A percentile compares a stretch with the other conserved stretches of the same genome.
These are phyloP conservation scores for Oscheius sp. DNA, from an alignment of 2,888 invertebrate species.

Conservation along the genomic window DNA sequence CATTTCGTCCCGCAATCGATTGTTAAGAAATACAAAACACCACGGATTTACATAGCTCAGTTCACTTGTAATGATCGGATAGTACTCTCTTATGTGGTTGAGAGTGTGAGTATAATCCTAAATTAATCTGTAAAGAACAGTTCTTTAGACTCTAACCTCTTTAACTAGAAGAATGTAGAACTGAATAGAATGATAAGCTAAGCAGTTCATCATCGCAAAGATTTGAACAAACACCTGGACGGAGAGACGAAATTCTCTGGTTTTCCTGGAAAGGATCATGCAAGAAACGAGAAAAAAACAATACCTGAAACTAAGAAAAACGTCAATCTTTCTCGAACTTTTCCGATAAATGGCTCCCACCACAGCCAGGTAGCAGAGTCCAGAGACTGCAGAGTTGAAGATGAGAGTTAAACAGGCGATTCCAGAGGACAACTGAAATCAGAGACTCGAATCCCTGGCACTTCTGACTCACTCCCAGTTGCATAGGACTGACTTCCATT, in stretches of 20 bases:
- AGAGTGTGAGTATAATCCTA: slow-evolving; percentile 11
- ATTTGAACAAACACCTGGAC: slow-evolving; percentile 21
- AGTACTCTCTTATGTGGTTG: slow-evolving; percentile 3
- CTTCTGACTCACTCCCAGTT: slow-evolving; percentile 18
- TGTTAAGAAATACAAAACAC: slow-evolving; percentile 7
- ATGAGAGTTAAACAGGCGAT: slow-evolving; percentile 12
- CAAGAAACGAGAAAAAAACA: not conserved
- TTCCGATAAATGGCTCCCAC: slow-evolving; percentile 14
- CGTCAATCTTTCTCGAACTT: slow-evolving; percentile 17
- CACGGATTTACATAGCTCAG: slow-evolving; percentile 23
- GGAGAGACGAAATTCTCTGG: slow-evolving; percentile 29
- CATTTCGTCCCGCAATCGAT: slow-evolving; percentile 4
- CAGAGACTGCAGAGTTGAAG: slow-evolving; percentile 5
- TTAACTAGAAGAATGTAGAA: not conserved
- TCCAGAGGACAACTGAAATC: slow-evolving; percentile 13
- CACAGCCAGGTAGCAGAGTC: slow-evolving; percentile 1
- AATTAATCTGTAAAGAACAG: not conserved
- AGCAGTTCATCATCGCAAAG: slow-evolving; percentile 13
- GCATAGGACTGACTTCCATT: slow-evolving; percentile 10
- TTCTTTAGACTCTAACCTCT: not conserved
- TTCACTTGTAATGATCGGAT: slow-evolving; percentile 25
- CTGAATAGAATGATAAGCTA: slow-evolving; percentile 12
- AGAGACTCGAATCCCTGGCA: not conserved
- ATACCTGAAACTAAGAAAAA: slow-evolving; percentile 3
- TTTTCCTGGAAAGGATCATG: slow-evolving; percentile 9